Base-by-base conservation (phyloP, 2,797 vertebrate genomes). In the Anisognathus igniventris region DNA sequence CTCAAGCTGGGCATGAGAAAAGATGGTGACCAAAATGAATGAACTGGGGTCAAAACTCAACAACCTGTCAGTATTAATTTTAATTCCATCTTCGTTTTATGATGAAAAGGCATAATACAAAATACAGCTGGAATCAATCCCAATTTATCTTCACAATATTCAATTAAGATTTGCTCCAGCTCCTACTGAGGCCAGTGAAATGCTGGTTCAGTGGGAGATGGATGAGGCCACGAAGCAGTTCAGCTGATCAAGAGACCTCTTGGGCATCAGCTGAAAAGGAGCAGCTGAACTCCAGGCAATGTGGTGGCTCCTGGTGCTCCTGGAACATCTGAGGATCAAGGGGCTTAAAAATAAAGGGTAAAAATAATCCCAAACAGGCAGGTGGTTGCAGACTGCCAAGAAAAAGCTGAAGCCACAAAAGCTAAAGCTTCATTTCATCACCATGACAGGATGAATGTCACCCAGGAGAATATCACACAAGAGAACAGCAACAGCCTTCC, bases 1-100 rank as follows among this genome's bases (percentile, higher is more conserved):
- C 37, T 92, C 74, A 79, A 92, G 56, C 48, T 79, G 76, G 27
- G 74, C 77, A 79, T 39, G 45, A 95, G 88, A 96, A 87, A 93
- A 94, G 67, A 50, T 1, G 1, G 42, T 40, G 67, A 82, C 42
- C 53, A 87, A 94, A 94, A 86, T 88, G 95, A 86, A 96, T 80
- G 64, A 76, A 56, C 42, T 37, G 25, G 21, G 60, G 77, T 84
- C 74, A 74, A 92, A 93, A 94, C 74, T 94, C 74, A 94, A 93
- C 68, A 44, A 88, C 66, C 39, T 85, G 60, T 70, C 80, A 50
- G 58, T 61, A 85, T 65, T 33, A 22, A 85, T 89, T 95, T 86
- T 56, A 86, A 57, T 86, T 92, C 70, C 58, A 30, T 25, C 60
- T 86, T 89, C 14, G 1, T 71, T 90, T 79, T 40, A 64, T 40